Base-by-base conservation (phyloP, 1,140 invertebrate genomes). In the Neotoxoptera formosana region DNA sequence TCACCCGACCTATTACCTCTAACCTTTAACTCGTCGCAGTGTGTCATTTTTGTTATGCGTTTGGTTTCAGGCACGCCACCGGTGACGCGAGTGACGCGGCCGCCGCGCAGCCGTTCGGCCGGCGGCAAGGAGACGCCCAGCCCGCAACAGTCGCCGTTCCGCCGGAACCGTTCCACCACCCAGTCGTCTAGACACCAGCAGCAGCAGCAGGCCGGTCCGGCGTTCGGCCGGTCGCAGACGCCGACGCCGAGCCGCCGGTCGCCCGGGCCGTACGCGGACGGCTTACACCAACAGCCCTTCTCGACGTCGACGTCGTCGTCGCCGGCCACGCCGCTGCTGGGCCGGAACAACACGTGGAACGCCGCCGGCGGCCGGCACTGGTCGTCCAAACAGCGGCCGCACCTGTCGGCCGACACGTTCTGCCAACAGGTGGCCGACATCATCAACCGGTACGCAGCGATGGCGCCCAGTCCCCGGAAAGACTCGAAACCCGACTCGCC, bases 261-360 rank as follows among this genome's bases (percentile, higher is more conserved):
- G 6, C 95, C 97, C 17, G 95, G 81, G 95, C 95, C 47, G 92
- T 41, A 30, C 30, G 48, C 92, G 36, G 81, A 95, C 94, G 93
- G 83, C 83, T 41, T 45, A 30, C 76, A 25, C 94, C 95, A 48
- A 41, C 93, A n/a, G 47, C 41, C 94, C 86, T 89, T 91, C 53
- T n/a, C 48, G 30, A 81, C n/a, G n/a, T n/a, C n/a, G n/a, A n/a
- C 93, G 88, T 93, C 94, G 34, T 93, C 95, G 83, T 93, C 89
- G 89, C 36, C 89, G 25, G 89, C 41, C 93, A 90, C 60, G 86
- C 81, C 87, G 93, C 48, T 81, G 94, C 94, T 95, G 94, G 48
- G 95, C 95, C n/a, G 96, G 96, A 93, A 93, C 83, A 97, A 97
- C 94, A 97, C 97, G 1, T 97, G 97, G 97, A 97, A 96, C 94